Conservation (phyloP, 2,797 vertebrate species). For the Hemitrygon akajei region DNA sequence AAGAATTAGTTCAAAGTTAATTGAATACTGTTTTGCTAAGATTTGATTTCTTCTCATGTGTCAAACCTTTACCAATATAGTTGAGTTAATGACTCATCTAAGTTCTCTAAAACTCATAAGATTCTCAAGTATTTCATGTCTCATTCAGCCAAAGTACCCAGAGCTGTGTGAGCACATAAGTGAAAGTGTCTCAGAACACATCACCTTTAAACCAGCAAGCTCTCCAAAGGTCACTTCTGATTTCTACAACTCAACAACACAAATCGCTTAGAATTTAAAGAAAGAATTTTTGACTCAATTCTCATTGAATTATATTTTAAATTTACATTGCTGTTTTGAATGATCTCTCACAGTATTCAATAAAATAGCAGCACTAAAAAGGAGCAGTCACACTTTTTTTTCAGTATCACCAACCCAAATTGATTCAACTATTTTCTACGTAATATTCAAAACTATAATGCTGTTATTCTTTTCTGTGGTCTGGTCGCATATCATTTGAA, state of each 20-base stretch:
- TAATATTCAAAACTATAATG: neutral
- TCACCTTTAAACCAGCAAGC: neutral
- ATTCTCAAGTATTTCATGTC: neutral
- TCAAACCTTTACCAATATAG: neutral
- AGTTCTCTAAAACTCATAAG: neutral
- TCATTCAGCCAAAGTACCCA: neutral
- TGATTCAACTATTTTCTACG: neutral
- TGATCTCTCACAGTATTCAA: neutral
- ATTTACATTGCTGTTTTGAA: neutral
- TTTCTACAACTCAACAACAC: neutral
- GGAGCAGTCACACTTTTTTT: neutral
- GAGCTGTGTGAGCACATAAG: neutral
- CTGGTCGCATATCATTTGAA: neutral
- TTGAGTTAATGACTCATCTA: neutral
- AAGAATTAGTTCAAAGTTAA: too few relatives aligned
- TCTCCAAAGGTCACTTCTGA: too few relatives aligned
- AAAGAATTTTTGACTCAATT: neutral
- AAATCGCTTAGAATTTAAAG: neutral
- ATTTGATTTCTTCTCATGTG: too few relatives aligned
- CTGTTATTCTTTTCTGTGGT: neutral
- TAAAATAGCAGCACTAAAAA: neutral
- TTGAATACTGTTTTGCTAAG: neutral
- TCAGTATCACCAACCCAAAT: neutral
- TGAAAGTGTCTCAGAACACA: neutral
- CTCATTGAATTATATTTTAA: neutral